Evolutionary conservation across 2,797 vertebrate genomes (phyloP), one percentile per base, ranked within the genome.

Genomic region (Siniperca undulata): DNA sequence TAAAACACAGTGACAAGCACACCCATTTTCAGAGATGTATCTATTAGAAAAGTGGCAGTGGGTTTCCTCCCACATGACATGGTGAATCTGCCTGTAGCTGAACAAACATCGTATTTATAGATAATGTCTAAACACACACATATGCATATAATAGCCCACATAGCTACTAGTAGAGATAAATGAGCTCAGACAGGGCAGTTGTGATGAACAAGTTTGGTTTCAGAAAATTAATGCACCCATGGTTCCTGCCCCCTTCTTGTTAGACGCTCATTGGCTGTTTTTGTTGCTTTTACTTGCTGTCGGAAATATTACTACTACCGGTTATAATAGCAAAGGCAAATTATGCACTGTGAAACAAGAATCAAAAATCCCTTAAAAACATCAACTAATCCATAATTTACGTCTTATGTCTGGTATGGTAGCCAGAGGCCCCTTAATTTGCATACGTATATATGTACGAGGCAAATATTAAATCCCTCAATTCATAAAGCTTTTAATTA

Each of bases 261-360:
- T n/a, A 27, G 27, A 60, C 0, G 20, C 38, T 70, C 71, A 89
- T 81, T 86, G 91, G 88, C 34, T 82, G 53, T 3, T 22, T 20
- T 0, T 80, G 87, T 1, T 83, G 82, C 85, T 2, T 90, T 91
- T 13, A 74, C 0, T 0, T 71, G 3, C 52, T 22, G 52, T 80
- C 53, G 64, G 81, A 85, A 81, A 78, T 80, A 22, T 73, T 0
- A 66, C 0, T 0, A 30, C 0, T 30, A 8, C 1, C 3, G 50
- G 5, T 12, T n/a, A 2, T n/a, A 30, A 53, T 0, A 20, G 9
- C 6, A n/a, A 5, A n/a, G 7, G 2, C 7, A 56, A 42, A 34
- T 30, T 6, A 8, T 61, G 5, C 2, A 42, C 1, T 7, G 13
- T 16, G 8, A 64, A 22, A 50, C 1, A 56, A 81, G 13, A 27